Evolutionary conservation across 2,797 vertebrate species (phyloP).

Genomic region (Melanogrammus aeglefinus): DNA sequence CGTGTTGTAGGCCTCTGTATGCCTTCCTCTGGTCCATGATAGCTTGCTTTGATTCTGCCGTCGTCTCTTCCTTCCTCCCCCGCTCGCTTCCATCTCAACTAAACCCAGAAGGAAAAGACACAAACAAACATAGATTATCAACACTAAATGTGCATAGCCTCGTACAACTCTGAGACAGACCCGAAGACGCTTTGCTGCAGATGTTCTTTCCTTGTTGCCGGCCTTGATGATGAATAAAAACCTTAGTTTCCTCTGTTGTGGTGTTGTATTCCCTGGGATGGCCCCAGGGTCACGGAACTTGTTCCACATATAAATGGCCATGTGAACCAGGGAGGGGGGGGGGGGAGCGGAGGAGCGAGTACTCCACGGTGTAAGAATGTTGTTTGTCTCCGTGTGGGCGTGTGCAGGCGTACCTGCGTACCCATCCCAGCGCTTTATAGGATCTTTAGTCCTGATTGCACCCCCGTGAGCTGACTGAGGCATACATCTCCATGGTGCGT

Average conservation of each 20-base stretch:
- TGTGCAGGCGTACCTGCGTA: slow-evolving; percentile 67
- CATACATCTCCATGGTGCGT: slow-evolving; percentile 71
- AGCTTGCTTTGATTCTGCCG: too few relatives aligned
- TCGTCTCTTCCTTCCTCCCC: too few relatives aligned
- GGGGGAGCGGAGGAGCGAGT: background rate
- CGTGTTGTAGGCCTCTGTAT: too few relatives aligned
- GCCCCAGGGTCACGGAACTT: slow-evolving; percentile 42
- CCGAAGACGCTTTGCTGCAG: too few relatives aligned
- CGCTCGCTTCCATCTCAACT: too few relatives aligned
- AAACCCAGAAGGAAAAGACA: slow-evolving; percentile 5
- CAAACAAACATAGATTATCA: slow-evolving; percentile 20
- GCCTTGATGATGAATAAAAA: too few relatives aligned
- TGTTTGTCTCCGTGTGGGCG: slow-evolving; percentile 64
- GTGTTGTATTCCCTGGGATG: slow-evolving; percentile 12
- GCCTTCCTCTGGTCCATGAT: too few relatives aligned
- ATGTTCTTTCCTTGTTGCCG: too few relatives aligned
- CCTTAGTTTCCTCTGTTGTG: too few relatives aligned
- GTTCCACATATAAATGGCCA: background rate
- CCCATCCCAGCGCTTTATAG: slow-evolving; percentile 74
- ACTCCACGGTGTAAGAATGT: slow-evolving; percentile 30
- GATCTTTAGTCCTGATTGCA: slow-evolving; percentile 75
- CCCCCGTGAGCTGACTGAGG: slow-evolving; percentile 73
- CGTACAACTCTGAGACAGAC: slow-evolving; percentile 8
- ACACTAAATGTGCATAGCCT: slow-evolving; percentile 53
- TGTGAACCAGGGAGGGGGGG: background rate